A percentile compares a stretch with the other conserved stretches of the same genome.
phyloP scores from a whole-genome alignment of 2,888 invertebrate species.

The Hemicrepidius hirtus region DNA sequence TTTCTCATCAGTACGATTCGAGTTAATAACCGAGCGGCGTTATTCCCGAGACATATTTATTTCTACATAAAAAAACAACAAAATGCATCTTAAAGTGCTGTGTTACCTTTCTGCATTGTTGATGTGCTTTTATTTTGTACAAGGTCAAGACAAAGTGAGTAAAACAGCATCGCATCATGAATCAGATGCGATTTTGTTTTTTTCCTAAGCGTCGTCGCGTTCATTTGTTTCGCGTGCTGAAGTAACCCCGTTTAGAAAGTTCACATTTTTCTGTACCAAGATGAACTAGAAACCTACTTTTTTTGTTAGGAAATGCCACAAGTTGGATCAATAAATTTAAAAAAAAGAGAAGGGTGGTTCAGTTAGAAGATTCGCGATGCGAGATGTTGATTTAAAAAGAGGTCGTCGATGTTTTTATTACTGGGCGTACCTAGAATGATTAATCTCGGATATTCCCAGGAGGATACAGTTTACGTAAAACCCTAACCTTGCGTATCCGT shows the following conservation, averaged over 20 bases:
- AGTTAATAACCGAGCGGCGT: too few relatives aligned
- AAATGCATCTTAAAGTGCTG: background rate
- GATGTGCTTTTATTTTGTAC: background rate
- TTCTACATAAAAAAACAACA: background rate
- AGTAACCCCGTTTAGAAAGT: constrained; percentile 11
- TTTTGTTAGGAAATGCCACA: constrained; percentile 9
- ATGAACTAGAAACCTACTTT: constrained; percentile 23
- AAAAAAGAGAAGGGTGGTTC: constrained; percentile 9
- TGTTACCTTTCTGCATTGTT: background rate
- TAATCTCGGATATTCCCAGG: too few relatives aligned
- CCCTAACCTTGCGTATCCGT: too few relatives aligned
- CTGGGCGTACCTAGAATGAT: too few relatives aligned
- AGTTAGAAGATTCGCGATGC: background rate
- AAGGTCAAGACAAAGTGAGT: constrained; percentile 11
- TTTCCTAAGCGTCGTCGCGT: too few relatives aligned
- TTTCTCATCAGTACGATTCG: too few relatives aligned
- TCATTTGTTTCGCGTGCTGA: too few relatives aligned
- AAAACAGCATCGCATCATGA: background rate
- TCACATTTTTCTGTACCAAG: background rate
- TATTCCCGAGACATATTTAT: too few relatives aligned
- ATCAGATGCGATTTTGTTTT: background rate
- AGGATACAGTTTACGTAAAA: too few relatives aligned
- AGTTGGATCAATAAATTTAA: constrained; percentile 8
- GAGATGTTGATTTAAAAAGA: background rate
- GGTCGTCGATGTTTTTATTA: background rate